Percentiles rank a stretch among this genome's conserved stretches.
Evolutionary conservation across 2,888 invertebrate species (phyloP).

Genomic region (Ormyrus nitidulus): DNA sequence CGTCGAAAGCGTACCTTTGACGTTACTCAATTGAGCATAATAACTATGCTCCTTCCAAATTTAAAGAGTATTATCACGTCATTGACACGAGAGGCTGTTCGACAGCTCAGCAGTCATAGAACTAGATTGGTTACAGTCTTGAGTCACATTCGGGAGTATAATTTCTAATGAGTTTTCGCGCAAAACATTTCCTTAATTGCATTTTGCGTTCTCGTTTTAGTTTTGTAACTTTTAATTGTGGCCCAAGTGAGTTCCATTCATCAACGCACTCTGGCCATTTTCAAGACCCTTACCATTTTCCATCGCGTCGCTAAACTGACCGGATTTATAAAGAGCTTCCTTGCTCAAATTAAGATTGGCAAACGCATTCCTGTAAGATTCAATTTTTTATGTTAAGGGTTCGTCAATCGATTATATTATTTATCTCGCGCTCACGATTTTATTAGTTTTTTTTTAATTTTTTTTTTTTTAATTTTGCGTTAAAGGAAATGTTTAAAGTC

Average conservation of each 20-base stretch:
- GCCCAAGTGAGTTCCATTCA: slow-evolving; percentile 59
- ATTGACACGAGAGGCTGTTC: slow-evolving; percentile 51
- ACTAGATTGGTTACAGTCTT: slow-evolving; percentile 72
- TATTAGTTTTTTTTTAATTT: slow-evolving; percentile 7
- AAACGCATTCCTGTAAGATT: slow-evolving; percentile 62
- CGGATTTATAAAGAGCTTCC: slow-evolving; percentile 64
- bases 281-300: slow-evolving; percentile 67
- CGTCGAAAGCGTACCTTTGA: slow-evolving; percentile 58
- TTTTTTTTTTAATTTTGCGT: slow-evolving; percentile 19
- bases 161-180: slow-evolving; percentile 33
- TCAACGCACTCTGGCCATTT: slow-evolving; percentile 68
- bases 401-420: background rate
- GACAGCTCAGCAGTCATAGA: slow-evolving; percentile 64
- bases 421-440: slow-evolving; percentile 23
- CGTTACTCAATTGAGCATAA: background rate
- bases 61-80: background rate
- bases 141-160: slow-evolving; percentile 68
- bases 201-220: background rate
- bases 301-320: slow-evolving; percentile 70
- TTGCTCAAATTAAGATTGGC: slow-evolving; percentile 63
- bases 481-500: slow-evolving; percentile 44
- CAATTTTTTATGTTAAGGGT: slow-evolving; percentile 43
- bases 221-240: slow-evolving; percentile 63
- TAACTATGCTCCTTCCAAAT: background rate
- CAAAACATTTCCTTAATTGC: background rate